phyloP scores from a whole-genome alignment of 2,888 invertebrate species.

The Leptura quadrifasciata region DNA sequence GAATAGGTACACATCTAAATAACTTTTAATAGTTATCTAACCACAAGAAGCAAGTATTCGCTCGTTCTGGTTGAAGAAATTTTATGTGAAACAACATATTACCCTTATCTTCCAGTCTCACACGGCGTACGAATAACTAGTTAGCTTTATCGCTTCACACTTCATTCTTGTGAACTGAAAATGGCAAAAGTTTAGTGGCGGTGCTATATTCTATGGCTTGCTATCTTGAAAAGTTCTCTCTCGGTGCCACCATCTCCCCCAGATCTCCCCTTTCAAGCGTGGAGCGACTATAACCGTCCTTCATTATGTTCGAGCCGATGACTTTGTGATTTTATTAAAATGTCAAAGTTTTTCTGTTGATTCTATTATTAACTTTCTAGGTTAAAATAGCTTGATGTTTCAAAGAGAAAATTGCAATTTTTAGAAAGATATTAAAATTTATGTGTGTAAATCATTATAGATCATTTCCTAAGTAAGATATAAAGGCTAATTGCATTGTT shows the following conservation, averaged over 20 bases:
- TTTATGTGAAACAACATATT: slow-evolving; percentile 49
- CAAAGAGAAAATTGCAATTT: not conserved
- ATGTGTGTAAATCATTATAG: too few relatives aligned
- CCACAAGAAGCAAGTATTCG: slow-evolving; percentile 21
- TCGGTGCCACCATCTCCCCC: slow-evolving; percentile 43
- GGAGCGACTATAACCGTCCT: slow-evolving; percentile 46
- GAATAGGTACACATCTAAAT: not conserved
- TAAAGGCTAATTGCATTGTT: too few relatives aligned
- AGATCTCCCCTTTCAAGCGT: slow-evolving; percentile 42
- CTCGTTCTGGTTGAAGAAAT: slow-evolving; percentile 32
- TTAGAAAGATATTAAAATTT: not conserved
- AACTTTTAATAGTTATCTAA: not conserved
- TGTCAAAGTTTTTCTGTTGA: slow-evolving; percentile 53
- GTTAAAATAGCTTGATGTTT: not conserved
- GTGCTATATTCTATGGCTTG: slow-evolving; percentile 46
- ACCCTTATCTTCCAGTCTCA: slow-evolving; percentile 47
- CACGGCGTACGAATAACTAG: slow-evolving; percentile 65
- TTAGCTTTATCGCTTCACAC: slow-evolving; percentile 72
- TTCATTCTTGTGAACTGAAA: slow-evolving; percentile 70
- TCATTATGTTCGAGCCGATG: slow-evolving; percentile 55
- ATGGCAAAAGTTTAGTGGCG: slow-evolving; percentile 70
- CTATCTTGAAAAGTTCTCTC: slow-evolving; percentile 53
- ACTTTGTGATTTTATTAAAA: slow-evolving; percentile 60
- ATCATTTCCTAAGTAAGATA: too few relatives aligned
- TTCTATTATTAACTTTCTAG: slow-evolving; percentile 39